A percentile compares a stretch with the other conserved stretches of the same genome.
These are phyloP conservation scores for Cynodonichthys magdalenae DNA, from an alignment of 2,797 vertebrate species.

Conservation along the genomic window DNA sequence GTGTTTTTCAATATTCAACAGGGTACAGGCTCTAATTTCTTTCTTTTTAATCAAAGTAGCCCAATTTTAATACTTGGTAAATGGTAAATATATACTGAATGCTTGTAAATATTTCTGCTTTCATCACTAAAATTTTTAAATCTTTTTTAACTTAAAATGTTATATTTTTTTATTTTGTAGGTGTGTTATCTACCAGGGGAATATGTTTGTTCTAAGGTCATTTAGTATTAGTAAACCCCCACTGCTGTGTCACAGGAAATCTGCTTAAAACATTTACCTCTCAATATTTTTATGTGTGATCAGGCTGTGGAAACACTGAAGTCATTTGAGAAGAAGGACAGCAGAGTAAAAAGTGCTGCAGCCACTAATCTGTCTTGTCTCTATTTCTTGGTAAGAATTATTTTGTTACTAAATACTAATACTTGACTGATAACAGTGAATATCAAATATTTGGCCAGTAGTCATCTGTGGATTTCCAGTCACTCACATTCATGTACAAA, in stretches of 20 bases:
- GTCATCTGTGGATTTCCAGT: too few relatives aligned
- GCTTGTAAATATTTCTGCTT: neutral
- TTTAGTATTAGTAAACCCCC: neutral
- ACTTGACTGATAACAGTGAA: neutral
- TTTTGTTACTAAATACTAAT: neutral
- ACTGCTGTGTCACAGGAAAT: neutral
- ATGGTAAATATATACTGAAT: too few relatives aligned
- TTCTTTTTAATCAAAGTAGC: too few relatives aligned
- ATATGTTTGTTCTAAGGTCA: neutral
- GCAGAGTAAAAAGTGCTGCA: conserved; percentile 94
- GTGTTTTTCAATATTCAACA: too few relatives aligned
- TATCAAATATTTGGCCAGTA: neutral
- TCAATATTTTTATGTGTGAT: conserved; percentile 12
- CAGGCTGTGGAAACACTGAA: conserved; percentile 96
- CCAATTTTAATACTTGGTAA: too few relatives aligned
- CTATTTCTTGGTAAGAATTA: conserved; percentile 89
- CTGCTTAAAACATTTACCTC: neutral
- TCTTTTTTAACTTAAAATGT: too few relatives aligned
- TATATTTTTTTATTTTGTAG: neutral
- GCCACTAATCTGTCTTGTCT: conserved; percentile 96
- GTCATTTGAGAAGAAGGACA: conserved; percentile 98
- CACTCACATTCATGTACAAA: too few relatives aligned
- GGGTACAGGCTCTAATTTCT: too few relatives aligned
- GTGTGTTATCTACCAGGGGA: conserved; percentile 6
- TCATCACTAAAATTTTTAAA: too few relatives aligned